These are phyloP conservation scores for Mesoligia furuncula DNA, from an alignment of 2,888 invertebrate species.

Conservation along the genomic window DNA sequence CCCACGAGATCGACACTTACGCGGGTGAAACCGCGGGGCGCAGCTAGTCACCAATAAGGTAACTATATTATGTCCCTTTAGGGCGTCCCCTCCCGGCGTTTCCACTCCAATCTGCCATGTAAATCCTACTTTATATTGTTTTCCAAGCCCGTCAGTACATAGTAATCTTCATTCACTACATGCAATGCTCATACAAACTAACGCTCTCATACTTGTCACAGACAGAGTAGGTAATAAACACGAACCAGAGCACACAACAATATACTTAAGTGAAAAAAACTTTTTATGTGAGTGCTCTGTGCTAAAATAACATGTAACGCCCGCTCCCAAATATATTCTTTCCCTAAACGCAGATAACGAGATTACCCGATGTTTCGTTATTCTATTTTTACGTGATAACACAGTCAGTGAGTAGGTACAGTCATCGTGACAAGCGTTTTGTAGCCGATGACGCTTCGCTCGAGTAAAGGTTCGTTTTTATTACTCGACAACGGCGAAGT, in stretches of 20 bases:
- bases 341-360: conserved; percentile 22
- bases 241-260: conserved; percentile 25
- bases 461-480: not conserved
- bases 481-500: not conserved
- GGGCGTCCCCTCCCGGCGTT: not conserved
- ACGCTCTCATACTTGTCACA: conserved; percentile 18
- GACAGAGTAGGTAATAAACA: conserved; percentile 39
- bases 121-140: not conserved
- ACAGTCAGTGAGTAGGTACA: conserved; percentile 45
- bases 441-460: not conserved
- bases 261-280: conserved; percentile 29
- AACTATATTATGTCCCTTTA: too few relatives aligned
- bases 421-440: conserved; percentile 46
- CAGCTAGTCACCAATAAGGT: not conserved
- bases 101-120: not conserved
- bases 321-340: conserved; percentile 29
- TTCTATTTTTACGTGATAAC: conserved; percentile 51
- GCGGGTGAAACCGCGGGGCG: too few relatives aligned
- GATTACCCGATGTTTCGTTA: conserved; percentile 49
- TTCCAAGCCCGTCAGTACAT: too few relatives aligned
- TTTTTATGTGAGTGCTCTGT: conserved; percentile 25
- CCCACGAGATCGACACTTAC: too few relatives aligned
- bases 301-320: conserved; percentile 34
- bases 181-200: conserved; percentile 17
- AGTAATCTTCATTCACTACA: conserved; percentile 8